Evolutionary conservation across 2,113 vertebrate species (phyloP).

Genomic region (Papio anubis): DNA sequence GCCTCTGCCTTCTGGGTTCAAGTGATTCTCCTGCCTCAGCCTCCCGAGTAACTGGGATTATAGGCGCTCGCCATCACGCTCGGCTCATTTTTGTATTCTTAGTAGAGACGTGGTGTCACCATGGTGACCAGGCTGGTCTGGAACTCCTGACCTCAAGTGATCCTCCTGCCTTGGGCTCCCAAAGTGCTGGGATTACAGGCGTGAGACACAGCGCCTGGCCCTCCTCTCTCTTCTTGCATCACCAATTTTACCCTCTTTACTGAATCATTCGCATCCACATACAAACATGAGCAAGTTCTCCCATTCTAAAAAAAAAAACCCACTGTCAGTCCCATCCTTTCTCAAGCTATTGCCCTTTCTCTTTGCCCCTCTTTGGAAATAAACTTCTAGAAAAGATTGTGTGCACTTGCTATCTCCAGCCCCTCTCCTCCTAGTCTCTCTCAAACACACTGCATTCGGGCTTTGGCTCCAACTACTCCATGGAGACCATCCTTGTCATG

Average conservation of each 20-base stretch:
- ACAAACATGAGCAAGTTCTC: neutral
- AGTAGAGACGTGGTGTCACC: too few relatives aligned
- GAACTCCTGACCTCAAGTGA: too few relatives aligned
- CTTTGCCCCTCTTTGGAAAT: neutral
- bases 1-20: too few relatives aligned
- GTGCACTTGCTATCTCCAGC: neutral
- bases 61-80: too few relatives aligned
- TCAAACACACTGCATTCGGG: neutral
- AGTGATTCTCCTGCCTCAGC: too few relatives aligned
- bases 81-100: too few relatives aligned
- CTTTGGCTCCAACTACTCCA: neutral
- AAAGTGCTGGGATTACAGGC: too few relatives aligned
- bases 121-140: too few relatives aligned
- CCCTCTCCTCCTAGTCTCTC: neutral
- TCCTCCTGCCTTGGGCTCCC: too few relatives aligned
- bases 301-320: neutral
- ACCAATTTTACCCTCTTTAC: neutral
- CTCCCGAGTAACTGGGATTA: too few relatives aligned
- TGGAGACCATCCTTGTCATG: neutral
- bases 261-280: neutral
- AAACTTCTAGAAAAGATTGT: neutral
- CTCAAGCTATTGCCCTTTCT: neutral
- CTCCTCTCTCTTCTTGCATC: neutral
- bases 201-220: rapidly evolving
- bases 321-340: neutral